Conservation (phyloP, 2,888 invertebrate species). For the Ichneumon xanthorius region DNA sequence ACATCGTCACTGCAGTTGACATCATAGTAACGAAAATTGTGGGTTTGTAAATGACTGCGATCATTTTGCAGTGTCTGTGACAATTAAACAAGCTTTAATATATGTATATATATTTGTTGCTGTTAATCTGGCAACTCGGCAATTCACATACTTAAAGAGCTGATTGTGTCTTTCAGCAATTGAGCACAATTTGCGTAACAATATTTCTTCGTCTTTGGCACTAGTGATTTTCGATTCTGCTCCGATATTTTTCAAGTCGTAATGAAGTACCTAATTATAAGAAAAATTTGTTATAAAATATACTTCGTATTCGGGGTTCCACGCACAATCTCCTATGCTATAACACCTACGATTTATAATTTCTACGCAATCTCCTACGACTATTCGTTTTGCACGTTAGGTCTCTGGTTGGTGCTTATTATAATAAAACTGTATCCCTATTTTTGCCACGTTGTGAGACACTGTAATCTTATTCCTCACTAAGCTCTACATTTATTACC, state of each 20-base stretch:
- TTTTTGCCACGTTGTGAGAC: too few species aligned
- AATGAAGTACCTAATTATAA: constrained; percentile 14
- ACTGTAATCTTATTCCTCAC: too few species aligned
- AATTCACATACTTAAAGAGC: background rate
- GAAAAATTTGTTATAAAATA: background rate
- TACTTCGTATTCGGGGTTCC: too few species aligned
- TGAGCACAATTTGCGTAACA: constrained; percentile 10
- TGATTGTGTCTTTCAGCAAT: constrained; percentile 30
- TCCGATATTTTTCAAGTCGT: constrained; percentile 26
- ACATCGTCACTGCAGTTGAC: constrained; percentile 35
- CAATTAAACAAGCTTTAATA: too few species aligned
- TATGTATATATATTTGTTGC: background rate
- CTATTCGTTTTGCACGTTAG: too few species aligned
- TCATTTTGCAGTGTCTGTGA: constrained; percentile 38
- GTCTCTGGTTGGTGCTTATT: too few species aligned
- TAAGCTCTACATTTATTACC: too few species aligned
- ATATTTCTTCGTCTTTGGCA: constrained; percentile 1
- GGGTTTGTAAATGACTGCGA: constrained; percentile 38
- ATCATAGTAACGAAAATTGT: constrained; percentile 42
- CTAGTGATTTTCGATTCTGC: background rate
- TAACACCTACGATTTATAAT: too few species aligned
- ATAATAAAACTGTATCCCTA: too few species aligned
- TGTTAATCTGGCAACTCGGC: background rate
- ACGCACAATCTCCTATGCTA: too few species aligned
- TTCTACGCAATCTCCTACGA: too few species aligned